These are phyloP conservation scores for Isoperla grammatica DNA, from an alignment of 2,888 invertebrate genomes.

Conservation along the genomic window DNA sequence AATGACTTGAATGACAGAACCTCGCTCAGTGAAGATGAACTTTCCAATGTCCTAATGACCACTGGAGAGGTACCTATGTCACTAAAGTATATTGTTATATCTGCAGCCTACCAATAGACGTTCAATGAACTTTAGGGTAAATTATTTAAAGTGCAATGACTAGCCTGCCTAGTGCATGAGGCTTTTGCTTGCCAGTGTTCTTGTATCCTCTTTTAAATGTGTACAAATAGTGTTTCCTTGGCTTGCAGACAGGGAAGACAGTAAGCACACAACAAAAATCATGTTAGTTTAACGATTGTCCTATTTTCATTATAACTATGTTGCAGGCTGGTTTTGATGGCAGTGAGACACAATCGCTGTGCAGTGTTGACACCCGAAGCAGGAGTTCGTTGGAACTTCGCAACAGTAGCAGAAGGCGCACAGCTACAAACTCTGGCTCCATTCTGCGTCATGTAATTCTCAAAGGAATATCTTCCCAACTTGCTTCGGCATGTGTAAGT, in stretches of 20 bases:
- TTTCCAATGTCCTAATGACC: constrained; percentile 29
- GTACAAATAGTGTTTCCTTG: too few species aligned
- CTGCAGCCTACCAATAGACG: neutral
- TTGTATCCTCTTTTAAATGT: too few species aligned
- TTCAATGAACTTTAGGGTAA: too few species aligned
- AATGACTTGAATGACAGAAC: constrained; percentile 53
- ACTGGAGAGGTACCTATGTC: constrained; percentile 26
- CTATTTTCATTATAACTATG: too few species aligned
- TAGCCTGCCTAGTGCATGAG: too few species aligned
- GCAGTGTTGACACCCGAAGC: constrained; percentile 41
- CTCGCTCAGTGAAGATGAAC: constrained; percentile 38
- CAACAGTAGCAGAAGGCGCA: constrained; percentile 38
- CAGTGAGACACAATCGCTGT: constrained; percentile 48
- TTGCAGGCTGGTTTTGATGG: constrained; percentile 30
- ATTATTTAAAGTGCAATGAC: too few species aligned
- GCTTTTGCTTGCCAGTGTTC: too few species aligned
- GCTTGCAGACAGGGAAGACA: too few species aligned
- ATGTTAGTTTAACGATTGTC: too few species aligned
- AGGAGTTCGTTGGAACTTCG: constrained; percentile 44
- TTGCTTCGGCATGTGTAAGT: constrained; percentile 76
- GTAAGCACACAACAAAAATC: too few species aligned
- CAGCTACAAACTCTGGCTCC: constrained; percentile 49
- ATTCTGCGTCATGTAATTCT: constrained; percentile 73
- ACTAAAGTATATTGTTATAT: neutral
- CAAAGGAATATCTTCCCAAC: constrained; percentile 84